Conservation (phyloP, 2,797 vertebrate species). For the Phataginus tricuspis region DNA sequence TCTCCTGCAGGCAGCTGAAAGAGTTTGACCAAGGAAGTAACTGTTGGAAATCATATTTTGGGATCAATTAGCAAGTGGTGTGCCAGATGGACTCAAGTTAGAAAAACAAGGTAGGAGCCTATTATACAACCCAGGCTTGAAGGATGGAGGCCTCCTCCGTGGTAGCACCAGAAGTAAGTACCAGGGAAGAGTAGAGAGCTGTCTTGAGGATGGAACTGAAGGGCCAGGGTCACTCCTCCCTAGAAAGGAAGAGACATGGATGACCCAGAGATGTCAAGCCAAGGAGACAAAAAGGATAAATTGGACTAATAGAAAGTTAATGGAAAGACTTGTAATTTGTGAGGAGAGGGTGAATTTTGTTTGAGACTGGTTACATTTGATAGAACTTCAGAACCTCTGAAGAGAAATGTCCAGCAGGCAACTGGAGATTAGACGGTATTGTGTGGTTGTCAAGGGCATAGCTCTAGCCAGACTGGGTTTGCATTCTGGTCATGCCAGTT, state of each 20-base stretch:
- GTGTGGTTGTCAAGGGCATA: rapidly evolving
- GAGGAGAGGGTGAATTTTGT: background rate
- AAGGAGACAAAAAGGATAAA: background rate
- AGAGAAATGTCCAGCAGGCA: background rate
- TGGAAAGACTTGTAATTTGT: background rate
- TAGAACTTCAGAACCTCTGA: background rate
- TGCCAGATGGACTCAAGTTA: background rate
- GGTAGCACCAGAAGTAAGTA: background rate
- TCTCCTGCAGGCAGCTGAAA: background rate
- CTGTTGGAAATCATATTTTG: background rate
- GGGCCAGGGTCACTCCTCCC: background rate
- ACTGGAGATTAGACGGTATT: background rate
- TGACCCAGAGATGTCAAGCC: background rate
- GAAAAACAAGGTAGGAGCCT: slow-evolving; percentile 44
- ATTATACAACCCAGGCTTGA: background rate
- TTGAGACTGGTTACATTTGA: background rate
- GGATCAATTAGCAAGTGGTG: background rate
- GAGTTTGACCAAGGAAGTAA: background rate
- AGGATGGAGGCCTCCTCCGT: background rate
- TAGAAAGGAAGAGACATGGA: background rate
- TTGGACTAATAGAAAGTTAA: background rate
- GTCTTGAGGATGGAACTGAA: background rate
- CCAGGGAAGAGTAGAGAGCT: background rate
- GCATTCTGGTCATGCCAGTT: background rate
- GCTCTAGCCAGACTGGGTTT: background rate